These are phyloP conservation scores for Pseudococcus longispinus DNA, from an alignment of 2,888 invertebrate genomes.

Conservation along the genomic window DNA sequence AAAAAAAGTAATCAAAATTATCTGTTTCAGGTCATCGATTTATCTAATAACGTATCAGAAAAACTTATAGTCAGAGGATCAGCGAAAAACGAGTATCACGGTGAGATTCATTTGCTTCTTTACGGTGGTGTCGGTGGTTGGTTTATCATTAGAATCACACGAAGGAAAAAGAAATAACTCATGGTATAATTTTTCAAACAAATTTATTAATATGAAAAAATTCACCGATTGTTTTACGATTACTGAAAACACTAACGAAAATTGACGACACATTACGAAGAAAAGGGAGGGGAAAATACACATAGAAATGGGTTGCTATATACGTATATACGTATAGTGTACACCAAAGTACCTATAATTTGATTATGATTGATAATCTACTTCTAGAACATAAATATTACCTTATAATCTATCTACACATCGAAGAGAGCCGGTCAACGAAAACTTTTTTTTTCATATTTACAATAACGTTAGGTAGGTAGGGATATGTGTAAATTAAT, in stretches of 20 bases:
- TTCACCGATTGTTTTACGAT: not conserved
- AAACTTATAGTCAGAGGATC: not conserved
- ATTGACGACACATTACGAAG: slow-evolving; percentile 28
- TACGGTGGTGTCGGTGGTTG: no score
- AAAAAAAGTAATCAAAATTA: not conserved
- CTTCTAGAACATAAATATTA: slow-evolving; percentile 28
- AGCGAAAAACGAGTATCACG: not conserved
- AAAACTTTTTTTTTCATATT: not conserved
- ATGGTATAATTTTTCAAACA: not conserved
- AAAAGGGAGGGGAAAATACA: not conserved
- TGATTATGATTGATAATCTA: slow-evolving; percentile 39
- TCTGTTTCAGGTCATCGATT: not conserved
- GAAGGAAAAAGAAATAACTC: not conserved
- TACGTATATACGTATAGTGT: slow-evolving; percentile 8
- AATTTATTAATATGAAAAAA: slow-evolving; percentile 16
- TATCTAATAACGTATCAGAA: not conserved
- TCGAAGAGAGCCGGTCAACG: not conserved
- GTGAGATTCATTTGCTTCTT: not conserved
- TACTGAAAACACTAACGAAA: slow-evolving; percentile 37
- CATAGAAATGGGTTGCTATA: not conserved
- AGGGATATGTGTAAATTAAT: slow-evolving; percentile 33
- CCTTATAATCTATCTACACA: not conserved
- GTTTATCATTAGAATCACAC: not conserved
- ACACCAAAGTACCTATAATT: not conserved
- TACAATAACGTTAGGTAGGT: not conserved